These are phyloP conservation scores for Macheiramphus alcinus DNA, from an alignment of 2,113 vertebrate genomes.

Conservation along the genomic window DNA sequence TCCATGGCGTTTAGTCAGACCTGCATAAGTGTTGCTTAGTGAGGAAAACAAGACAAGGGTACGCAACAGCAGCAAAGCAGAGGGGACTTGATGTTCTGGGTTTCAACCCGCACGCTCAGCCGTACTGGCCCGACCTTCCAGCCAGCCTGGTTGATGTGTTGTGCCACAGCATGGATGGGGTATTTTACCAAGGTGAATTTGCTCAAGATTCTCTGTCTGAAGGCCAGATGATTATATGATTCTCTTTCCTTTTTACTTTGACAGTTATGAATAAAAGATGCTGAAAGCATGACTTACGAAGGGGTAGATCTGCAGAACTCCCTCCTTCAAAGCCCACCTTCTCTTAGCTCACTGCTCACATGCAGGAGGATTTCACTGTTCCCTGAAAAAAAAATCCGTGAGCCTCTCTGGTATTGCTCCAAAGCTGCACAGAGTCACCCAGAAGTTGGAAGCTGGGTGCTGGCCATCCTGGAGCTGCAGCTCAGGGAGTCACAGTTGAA, in stretches of 20 bases:
- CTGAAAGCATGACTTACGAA: slow-evolving; percentile 17
- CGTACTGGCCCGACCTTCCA: not conserved
- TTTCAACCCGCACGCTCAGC: not conserved
- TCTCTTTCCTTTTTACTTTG: not conserved
- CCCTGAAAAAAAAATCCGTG: not conserved
- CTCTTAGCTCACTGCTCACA: not conserved
- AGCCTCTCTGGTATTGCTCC: not conserved
- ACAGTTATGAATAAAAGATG: slow-evolving; percentile 20
- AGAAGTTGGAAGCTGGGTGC: not conserved
- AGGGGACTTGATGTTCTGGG: not conserved
- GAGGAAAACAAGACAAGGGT: not conserved
- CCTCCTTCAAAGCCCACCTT: slow-evolving; percentile 3
- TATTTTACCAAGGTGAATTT: not conserved
- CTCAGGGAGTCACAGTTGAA: not conserved
- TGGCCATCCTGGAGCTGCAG: not conserved
- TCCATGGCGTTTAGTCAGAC: slow-evolving; percentile 3
- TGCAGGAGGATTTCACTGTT: not conserved
- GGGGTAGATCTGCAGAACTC: not conserved
- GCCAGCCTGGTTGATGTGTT: not conserved
- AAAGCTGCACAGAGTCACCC: not conserved
- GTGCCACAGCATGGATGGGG: not conserved
- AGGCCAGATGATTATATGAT: not conserved
- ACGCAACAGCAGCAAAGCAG: not conserved
- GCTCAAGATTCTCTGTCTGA: not conserved
- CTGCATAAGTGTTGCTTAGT: not conserved